phyloP scores from a whole-genome alignment of 2,113 vertebrate genomes.

The Porphyrio hochstetteri region DNA sequence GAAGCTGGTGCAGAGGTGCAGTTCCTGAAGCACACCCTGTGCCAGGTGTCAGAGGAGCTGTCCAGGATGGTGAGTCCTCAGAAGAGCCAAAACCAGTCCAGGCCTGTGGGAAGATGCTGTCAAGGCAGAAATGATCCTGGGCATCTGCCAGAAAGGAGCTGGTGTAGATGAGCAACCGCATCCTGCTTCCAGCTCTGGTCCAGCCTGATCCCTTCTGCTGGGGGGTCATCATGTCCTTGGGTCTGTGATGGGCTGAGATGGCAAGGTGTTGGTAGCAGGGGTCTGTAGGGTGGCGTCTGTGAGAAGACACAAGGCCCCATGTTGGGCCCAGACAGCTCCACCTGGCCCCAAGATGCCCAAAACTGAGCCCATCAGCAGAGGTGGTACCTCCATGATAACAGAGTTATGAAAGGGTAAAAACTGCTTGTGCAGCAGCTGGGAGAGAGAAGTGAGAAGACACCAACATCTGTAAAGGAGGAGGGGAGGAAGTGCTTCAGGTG shows the following conservation, averaged over 20 bases:
- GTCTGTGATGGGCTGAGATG: not conserved
- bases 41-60: not conserved
- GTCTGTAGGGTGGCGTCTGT: not conserved
- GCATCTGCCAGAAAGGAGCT: not conserved
- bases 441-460: not conserved
- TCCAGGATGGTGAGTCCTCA: not conserved
- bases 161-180: not conserved
- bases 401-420: not conserved
- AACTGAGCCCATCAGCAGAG: not conserved
- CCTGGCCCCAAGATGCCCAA: not conserved
- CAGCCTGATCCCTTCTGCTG: not conserved
- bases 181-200: not conserved
- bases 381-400: not conserved
- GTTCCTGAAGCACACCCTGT: not conserved
- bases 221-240: accelerated
- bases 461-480: not conserved
- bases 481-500: not conserved
- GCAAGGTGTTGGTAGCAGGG: not conserved
- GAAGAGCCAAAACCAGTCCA: not conserved
- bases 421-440: not conserved
- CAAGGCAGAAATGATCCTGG: not conserved
- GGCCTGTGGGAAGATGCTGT: not conserved
- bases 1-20: accelerated
- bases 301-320: not conserved
- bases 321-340: not conserved